Conservation (phyloP, 2,113 vertebrate genomes). For the Bolborhynchus lineola region DNA sequence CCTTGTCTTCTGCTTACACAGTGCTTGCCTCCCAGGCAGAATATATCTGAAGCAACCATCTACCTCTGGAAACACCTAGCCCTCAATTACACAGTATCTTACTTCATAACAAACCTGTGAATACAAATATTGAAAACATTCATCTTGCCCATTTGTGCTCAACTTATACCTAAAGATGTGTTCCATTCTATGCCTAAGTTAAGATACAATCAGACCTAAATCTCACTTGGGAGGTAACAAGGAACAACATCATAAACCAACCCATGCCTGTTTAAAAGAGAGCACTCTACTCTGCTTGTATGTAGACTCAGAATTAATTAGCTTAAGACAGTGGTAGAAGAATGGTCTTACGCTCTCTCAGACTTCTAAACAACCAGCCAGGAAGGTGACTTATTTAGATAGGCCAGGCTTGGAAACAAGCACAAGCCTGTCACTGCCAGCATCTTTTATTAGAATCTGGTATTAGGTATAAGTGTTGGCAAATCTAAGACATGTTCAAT, state of each 20-base stretch:
- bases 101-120: not conserved
- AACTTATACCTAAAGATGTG: not conserved
- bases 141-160: not conserved
- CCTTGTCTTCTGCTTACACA: not conserved
- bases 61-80: not conserved
- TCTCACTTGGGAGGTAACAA: not conserved
- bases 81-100: not conserved
- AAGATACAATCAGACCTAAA: not conserved
- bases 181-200: not conserved
- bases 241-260: not conserved
- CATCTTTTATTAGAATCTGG: not conserved
- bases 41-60: not conserved
- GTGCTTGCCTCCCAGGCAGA: not conserved
- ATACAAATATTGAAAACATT: not conserved
- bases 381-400: not conserved
- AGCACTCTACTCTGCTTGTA: not conserved
- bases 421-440: not conserved
- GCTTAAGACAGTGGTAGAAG: not conserved
- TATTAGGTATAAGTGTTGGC: not conserved
- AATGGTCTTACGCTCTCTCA: not conserved
- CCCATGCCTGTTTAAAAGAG: not conserved
- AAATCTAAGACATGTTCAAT: not conserved
- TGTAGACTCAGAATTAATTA: not conserved
- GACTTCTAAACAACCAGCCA: not conserved
- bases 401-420: not conserved